These are phyloP conservation scores for Clarias gariepinus DNA, from an alignment of 2,113 vertebrate species.

Conservation along the genomic window DNA sequence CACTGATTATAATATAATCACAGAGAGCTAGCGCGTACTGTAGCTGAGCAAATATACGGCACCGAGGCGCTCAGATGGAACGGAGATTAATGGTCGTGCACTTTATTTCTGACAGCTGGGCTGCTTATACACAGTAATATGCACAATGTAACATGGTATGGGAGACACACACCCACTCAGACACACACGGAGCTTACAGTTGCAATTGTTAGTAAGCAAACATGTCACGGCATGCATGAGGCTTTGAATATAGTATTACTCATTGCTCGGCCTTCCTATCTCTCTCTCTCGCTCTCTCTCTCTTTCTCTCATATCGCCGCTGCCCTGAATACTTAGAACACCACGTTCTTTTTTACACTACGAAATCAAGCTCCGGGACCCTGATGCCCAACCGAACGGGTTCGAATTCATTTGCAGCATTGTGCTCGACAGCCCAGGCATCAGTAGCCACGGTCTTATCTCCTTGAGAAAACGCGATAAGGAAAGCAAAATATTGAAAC, in stretches of 20 bases:
- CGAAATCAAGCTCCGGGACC: background rate
- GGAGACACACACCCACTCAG: background rate
- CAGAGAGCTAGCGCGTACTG: background rate
- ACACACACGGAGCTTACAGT: conserved; percentile 11
- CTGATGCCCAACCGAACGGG: background rate
- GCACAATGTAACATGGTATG: background rate
- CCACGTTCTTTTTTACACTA: background rate
- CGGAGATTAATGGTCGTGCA: background rate
- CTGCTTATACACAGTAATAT: background rate
- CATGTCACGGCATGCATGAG: conserved; percentile 3
- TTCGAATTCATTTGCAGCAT: background rate
- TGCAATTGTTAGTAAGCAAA: background rate
- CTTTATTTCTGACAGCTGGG: conserved; percentile 4
- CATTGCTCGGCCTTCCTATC: conserved; percentile 15
- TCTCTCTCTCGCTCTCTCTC: background rate
- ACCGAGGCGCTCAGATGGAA: background rate
- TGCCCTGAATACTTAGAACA: background rate
- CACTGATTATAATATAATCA: conserved; percentile 9
- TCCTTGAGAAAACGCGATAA: background rate
- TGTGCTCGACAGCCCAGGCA: background rate
- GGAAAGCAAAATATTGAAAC: conserved; percentile 15
- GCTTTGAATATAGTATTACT: conserved; percentile 16
- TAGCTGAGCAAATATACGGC: background rate
- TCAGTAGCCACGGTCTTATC: conserved; percentile 7
- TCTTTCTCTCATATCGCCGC: background rate